Evolutionary conservation across 1,140 invertebrate species (phyloP), one percentile per base, ranked within the genome.

Genomic region (Drosophila rufa): DNA sequence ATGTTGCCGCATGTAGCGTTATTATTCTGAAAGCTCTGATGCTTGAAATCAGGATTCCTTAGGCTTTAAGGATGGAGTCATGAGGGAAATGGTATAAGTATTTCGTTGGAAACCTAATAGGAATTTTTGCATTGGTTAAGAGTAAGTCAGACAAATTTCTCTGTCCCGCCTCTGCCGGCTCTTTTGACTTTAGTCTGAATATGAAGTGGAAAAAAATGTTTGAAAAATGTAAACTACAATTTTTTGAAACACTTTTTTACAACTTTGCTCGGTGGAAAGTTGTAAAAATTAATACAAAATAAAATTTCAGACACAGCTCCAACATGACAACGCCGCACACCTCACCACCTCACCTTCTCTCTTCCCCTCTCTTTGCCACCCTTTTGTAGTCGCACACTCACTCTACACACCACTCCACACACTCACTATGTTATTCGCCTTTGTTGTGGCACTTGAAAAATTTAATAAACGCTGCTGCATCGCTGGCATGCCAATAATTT

Each of bases 401-500:
- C 50, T 19, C 30, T 7, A 11, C 12, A 55, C 53, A 55, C 53
- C 53, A 56, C 53, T 36, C 33, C 33, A 11, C 27, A 30, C 33
- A 36, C 33, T 25, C 53, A 40, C 53, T 56, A 25, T 56, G 53
- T 25, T 56, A 25, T 56, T 56, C 38, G 57, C 71, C 61, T 61
- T 50, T 70, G 57, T 78, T 70, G 71, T 65, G 80, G 77, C 84
- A 87, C 85, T 89, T 89, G 61, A 84, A 87, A 87, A 87, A 87
- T 89, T 87, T 87, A 87, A 87, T 87, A 89, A 87, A 89, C 84
- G 80, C 73, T 80, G 77, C 84, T 75, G 84, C 84, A 87, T 84
- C 84, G 80, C 80, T 89, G 73, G 84, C 84, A 89, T 89, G 84
- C 84, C 84, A 87, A 87, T 87, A 87, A 87, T 89, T 89, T 89